Conservation (phyloP, 1,140 invertebrate genomes). For the Plectus sambesii region DNA sequence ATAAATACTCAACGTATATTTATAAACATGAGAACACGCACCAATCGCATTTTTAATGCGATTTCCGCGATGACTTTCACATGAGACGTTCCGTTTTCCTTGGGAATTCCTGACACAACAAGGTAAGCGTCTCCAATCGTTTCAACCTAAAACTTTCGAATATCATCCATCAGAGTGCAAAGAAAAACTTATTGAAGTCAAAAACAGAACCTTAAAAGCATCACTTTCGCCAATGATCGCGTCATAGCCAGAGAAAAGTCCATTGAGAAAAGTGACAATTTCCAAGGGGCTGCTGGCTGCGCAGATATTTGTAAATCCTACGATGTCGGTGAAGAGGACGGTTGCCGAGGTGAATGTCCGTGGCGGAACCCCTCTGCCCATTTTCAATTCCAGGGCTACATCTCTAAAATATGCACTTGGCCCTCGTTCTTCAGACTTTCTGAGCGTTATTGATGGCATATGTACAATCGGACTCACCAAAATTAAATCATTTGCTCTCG, state of each 20-base stretch:
- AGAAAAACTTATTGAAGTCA: neutral
- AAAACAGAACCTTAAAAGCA: constrained; percentile 10
- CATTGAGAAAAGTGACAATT: constrained; percentile 3
- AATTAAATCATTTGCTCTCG: too few relatives aligned
- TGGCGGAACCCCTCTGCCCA: neutral
- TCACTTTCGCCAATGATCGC: constrained; percentile 3
- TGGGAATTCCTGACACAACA: constrained; percentile 67
- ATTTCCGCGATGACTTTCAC: neutral
- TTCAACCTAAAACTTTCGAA: constrained; percentile 55
- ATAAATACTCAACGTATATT: too few relatives aligned
- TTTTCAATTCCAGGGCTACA: neutral
- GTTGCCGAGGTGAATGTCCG: neutral
- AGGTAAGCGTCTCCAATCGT: constrained; percentile 81
- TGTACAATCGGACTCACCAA: too few relatives aligned
- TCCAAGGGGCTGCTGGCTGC: neutral
- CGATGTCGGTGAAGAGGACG: neutral
- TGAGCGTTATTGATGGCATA: too few relatives aligned
- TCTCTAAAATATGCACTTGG: too few relatives aligned
- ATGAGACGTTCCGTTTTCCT: constrained; percentile 56
- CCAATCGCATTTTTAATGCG: neutral
- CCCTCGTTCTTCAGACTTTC: too few relatives aligned
- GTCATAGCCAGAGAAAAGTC: constrained; percentile 5
- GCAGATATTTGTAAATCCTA: neutral
- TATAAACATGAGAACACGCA: neutral
- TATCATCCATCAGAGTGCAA: neutral